phyloP scores from a whole-genome alignment of 2,888 invertebrate genomes.

The Malthinus flaveolus region DNA sequence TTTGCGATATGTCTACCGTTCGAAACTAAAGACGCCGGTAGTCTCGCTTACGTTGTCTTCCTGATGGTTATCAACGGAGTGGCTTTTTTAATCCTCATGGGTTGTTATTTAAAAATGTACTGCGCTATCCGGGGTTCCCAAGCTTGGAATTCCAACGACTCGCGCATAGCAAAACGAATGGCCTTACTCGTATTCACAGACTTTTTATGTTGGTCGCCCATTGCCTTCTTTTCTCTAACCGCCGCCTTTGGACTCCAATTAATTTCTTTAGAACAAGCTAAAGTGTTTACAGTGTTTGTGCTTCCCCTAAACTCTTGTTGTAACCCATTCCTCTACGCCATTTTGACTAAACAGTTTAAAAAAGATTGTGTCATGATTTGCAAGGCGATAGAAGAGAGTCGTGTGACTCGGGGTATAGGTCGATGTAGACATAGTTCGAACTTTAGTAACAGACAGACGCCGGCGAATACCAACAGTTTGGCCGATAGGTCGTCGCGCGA shows the following conservation, averaged over 20 bases:
- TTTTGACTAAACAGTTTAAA: conserved; percentile 96
- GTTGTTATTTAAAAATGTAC: conserved; percentile 97
- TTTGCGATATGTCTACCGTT: conserved; percentile 97
- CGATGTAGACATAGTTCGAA: conserved; percentile 84
- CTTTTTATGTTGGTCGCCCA: conserved; percentile 97
- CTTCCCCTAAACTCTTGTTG: conserved; percentile 95
- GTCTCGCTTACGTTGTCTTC: conserved; percentile 87
- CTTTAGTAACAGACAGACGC: conserved; percentile 85
- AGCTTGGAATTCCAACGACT: conserved; percentile 97
- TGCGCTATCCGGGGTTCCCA: conserved; percentile 96
- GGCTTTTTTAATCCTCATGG: conserved; percentile 92
- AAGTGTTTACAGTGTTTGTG: conserved; percentile 94
- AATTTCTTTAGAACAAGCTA: conserved; percentile 92
- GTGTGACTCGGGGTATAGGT: conserved; percentile 86
- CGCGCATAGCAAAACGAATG: conserved; percentile 95
- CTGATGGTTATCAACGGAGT: conserved; percentile 90
- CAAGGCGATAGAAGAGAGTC: conserved; percentile 92
- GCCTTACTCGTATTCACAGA: conserved; percentile 96
- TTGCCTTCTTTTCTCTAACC: conserved; percentile 92
- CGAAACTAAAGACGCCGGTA: conserved; percentile 76
- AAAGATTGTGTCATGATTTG: conserved; percentile 95
- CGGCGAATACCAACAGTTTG: conserved; percentile 83
- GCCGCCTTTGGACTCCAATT: conserved; percentile 90
- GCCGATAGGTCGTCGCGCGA: conserved; percentile 79
- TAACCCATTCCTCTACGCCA: conserved; percentile 97